A percentile compares a stretch with the other conserved stretches of the same genome.
Conservation (phyloP, 2,113 vertebrate genomes). For the Eubucco bourcierii region DNA sequence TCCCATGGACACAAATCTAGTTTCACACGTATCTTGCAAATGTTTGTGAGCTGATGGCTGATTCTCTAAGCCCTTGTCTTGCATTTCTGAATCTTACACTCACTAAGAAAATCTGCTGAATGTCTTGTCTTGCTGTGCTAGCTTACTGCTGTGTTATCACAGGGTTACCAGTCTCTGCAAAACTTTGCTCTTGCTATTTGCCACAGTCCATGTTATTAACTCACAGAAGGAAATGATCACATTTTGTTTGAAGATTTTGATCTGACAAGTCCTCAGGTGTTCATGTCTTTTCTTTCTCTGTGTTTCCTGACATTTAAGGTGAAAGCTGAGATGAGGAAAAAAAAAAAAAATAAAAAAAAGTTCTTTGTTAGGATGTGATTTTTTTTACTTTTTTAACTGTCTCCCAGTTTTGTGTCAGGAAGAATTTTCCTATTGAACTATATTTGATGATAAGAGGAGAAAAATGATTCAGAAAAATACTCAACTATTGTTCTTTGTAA, state of each 20-base stretch:
- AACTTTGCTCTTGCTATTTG: conserved; percentile 8
- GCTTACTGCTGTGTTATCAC: background rate
- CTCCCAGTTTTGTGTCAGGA: background rate
- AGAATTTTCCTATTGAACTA: background rate
- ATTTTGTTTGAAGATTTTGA: conserved; percentile 37
- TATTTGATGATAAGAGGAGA: background rate
- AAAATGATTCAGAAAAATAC: background rate
- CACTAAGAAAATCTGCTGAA: background rate
- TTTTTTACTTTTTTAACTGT: background rate
- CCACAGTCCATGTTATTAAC: conserved; percentile 15
- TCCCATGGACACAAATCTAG: background rate
- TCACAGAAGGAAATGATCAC: background rate
- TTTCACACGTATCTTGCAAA: background rate
- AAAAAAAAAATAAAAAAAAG: background rate
- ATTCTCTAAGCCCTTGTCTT: background rate
- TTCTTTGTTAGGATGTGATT: background rate
- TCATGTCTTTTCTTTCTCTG: background rate
- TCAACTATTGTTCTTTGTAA: background rate
- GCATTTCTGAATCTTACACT: background rate
- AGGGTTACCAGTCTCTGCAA: background rate
- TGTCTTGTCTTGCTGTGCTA: background rate
- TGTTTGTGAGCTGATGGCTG: background rate
- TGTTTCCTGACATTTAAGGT: background rate
- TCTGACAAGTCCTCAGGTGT: conserved; percentile 6
- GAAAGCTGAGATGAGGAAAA: background rate